A percentile compares a stretch with the other conserved stretches of the same genome.
Conservation (phyloP, 2,888 invertebrate species). For the Hypselothyrea guttata region DNA sequence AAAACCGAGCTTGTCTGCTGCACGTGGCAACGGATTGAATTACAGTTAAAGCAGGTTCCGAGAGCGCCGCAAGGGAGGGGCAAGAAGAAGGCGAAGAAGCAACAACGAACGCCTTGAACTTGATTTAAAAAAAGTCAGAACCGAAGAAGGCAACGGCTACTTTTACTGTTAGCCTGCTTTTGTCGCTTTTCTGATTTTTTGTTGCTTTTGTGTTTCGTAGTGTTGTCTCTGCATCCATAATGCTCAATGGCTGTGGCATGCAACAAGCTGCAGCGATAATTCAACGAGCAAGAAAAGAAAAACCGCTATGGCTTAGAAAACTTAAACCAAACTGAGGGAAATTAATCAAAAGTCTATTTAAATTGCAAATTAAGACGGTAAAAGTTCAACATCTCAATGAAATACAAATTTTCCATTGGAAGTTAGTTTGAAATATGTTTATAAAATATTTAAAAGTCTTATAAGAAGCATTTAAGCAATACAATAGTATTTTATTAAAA, state of each 20-base stretch:
- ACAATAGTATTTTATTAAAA: too few species aligned
- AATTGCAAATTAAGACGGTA: constrained; percentile 42
- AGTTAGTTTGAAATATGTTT: too few species aligned
- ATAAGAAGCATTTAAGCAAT: too few species aligned
- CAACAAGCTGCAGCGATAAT: too few species aligned
- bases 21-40: constrained; percentile 57
- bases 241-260: constrained; percentile 11
- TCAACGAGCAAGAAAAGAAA: too few species aligned
- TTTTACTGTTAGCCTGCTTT: constrained; percentile 38
- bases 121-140: constrained; percentile 49
- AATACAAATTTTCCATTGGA: not conserved
- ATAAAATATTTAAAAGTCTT: too few species aligned
- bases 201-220: too few species aligned
- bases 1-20: constrained; percentile 40
- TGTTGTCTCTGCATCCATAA: constrained; percentile 2
- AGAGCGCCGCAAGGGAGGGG: not conserved
- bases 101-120: constrained; percentile 38
- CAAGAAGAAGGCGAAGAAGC: not conserved
- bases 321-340: not conserved
- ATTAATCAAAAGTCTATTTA: constrained; percentile 44
- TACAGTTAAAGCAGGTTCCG: constrained; percentile 45
- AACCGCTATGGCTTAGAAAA: too few species aligned
- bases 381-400: constrained; percentile 20
- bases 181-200: not conserved
- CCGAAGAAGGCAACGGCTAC: constrained; percentile 10